Evolutionary conservation across 64 coral and sea anemone genomes (phyloP).

Genomic region (Porites lutea): DNA sequence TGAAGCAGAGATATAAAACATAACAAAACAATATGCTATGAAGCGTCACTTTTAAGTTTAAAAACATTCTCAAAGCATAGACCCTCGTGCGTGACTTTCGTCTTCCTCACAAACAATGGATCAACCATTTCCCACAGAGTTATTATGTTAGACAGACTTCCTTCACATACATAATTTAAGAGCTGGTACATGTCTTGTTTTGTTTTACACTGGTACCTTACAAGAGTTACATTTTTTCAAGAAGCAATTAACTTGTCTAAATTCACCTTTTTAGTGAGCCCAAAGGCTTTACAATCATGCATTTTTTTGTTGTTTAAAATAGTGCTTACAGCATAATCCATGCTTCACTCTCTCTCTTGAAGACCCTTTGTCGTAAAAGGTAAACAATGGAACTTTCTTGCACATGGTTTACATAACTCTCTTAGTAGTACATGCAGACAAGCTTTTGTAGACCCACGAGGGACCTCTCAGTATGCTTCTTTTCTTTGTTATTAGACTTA

Average conservation of each 20-base stretch:
- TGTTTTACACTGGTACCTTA: background rate
- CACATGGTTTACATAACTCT: constrained; percentile 31
- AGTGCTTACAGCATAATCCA: background rate
- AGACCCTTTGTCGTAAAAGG: background rate
- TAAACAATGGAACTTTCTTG: background rate
- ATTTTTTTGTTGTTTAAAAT: background rate
- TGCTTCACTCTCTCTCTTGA: background rate
- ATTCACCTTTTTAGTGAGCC: background rate
- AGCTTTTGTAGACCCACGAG: background rate
- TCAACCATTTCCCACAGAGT: background rate
- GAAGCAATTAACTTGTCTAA: too few relatives aligned
- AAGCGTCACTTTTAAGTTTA: background rate
- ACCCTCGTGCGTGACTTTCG: background rate
- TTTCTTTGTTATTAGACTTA: background rate
- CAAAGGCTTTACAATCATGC: background rate
- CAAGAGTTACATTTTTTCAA: background rate
- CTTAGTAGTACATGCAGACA: background rate
- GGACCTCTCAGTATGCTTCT: background rate
- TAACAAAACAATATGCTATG: background rate
- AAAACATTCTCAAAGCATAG: background rate
- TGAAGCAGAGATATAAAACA: background rate
- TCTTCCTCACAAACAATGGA: background rate
- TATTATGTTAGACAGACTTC: background rate
- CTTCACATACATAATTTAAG: background rate
- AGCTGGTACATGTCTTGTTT: background rate